Percentiles rank a stretch among this genome's conserved stretches.
Evolutionary conservation across 2,888 invertebrate genomes (phyloP).

Genomic region (Allolobophora icterica): DNA sequence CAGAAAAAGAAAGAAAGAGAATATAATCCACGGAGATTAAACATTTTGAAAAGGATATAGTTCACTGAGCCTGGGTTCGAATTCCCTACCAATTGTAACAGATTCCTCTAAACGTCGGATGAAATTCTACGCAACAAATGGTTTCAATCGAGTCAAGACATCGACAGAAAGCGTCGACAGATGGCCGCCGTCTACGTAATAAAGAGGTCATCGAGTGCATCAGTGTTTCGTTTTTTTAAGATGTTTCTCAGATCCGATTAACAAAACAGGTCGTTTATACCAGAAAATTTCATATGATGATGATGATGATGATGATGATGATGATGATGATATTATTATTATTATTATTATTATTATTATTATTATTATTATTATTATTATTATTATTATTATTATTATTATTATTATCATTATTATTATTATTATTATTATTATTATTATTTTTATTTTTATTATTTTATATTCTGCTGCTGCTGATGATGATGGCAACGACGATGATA

Average conservation of each 20-base stretch:
- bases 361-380: too few relatives aligned
- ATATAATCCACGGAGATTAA: background rate
- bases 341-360: too few relatives aligned
- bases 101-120: too few relatives aligned
- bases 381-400: background rate
- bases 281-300: background rate
- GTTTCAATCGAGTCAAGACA: background rate
- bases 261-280: background rate
- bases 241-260: background rate
- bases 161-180: background rate
- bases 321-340: too few relatives aligned
- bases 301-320: background rate
- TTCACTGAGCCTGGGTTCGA: too few relatives aligned
- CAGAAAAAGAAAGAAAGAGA: background rate
- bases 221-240: background rate
- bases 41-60: too few relatives aligned
- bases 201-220: background rate
- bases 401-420: background rate
- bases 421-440: background rate
- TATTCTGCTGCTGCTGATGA: too few relatives aligned
- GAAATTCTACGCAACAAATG: background rate
- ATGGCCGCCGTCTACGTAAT: background rate
- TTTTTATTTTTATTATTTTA: too few relatives aligned
- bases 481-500: too few relatives aligned
- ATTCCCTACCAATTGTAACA: too few relatives aligned